These are phyloP conservation scores for Silurus lanzhouensis DNA, from an alignment of 2,797 vertebrate species.

Conservation along the genomic window DNA sequence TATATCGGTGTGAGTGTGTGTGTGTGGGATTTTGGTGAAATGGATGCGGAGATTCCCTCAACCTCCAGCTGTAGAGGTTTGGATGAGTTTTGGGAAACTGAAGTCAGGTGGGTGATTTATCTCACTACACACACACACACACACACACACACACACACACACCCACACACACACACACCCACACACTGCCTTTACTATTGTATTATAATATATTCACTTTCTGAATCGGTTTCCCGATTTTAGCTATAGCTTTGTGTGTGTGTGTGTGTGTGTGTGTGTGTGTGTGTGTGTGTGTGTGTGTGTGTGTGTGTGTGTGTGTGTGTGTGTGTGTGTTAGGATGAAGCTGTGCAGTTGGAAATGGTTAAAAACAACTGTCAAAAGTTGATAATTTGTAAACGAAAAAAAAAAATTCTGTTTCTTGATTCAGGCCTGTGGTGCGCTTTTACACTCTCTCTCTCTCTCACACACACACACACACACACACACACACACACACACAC, in stretches of 20 bases:
- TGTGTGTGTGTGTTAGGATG: no score
- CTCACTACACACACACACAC: background rate
- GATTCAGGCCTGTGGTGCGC: background rate
- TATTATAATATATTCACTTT: background rate
- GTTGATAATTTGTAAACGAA: background rate
- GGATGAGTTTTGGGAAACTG: slow-evolving; percentile 29
- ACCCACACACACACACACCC: background rate
- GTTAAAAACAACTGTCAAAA: background rate
- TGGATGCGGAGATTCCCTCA: slow-evolving; percentile 47
- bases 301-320: background rate
- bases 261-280: background rate
- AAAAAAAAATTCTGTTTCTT: background rate
- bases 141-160: no score
- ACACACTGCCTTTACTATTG: background rate
- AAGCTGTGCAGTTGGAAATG: background rate
- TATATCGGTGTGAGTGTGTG: no score
- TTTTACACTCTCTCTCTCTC: background rate
- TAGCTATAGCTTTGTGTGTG: background rate
- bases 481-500: background rate
- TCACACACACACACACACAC: background rate
- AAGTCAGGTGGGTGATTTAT: slow-evolving; percentile 55
- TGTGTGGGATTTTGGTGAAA: background rate
- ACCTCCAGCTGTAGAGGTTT: slow-evolving; percentile 34
- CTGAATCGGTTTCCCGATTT: background rate
- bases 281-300: background rate